Percentiles rank a stretch among this genome's conserved stretches.
phyloP scores from a whole-genome alignment of 1,140 invertebrate genomes.

The Drosophila tani region DNA sequence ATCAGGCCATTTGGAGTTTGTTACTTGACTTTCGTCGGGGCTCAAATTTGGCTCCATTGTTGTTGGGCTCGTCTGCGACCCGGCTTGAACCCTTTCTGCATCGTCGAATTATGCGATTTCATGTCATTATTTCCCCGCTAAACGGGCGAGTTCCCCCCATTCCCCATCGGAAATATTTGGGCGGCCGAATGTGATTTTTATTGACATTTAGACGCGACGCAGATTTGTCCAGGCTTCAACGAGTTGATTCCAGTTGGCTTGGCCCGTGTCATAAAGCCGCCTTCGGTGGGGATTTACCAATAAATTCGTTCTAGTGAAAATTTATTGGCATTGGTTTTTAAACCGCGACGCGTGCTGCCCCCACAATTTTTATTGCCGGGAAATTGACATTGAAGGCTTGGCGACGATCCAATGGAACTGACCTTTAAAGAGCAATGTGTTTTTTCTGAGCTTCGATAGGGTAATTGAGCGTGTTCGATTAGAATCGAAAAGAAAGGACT shows the following conservation, averaged over 20 bases:
- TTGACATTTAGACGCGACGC: conserved; percentile 75
- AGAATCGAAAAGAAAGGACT: too few species aligned
- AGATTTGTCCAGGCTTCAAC: conserved; percentile 67
- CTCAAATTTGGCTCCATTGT: conserved; percentile 31
- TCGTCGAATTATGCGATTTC: conserved; percentile 75
- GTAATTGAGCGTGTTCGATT: conserved; percentile 43
- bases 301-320: conserved; percentile 83
- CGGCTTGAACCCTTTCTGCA: conserved; percentile 54
- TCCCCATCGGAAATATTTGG: conserved; percentile 26
- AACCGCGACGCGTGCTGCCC: conserved; percentile 75
- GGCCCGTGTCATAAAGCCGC: conserved; percentile 69
- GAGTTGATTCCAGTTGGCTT: conserved; percentile 60
- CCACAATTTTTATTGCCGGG: conserved; percentile 58
- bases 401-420: conserved; percentile 39
- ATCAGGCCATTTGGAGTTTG: conserved; percentile 72
- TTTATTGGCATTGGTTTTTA: conserved; percentile 81
- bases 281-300: conserved; percentile 65
- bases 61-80: conserved; percentile 13
- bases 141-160: conserved; percentile 62
- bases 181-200: conserved; percentile 75
- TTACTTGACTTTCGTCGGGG: conserved; percentile 55
- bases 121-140: conserved; percentile 80
- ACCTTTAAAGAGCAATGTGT: conserved; percentile 54
- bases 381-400: conserved; percentile 65
- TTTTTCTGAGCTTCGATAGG: conserved; percentile 20